A percentile compares a stretch with the other conserved stretches of the same genome.
Conservation (phyloP, 2,113 vertebrate genomes). For the Chauna torquata region DNA sequence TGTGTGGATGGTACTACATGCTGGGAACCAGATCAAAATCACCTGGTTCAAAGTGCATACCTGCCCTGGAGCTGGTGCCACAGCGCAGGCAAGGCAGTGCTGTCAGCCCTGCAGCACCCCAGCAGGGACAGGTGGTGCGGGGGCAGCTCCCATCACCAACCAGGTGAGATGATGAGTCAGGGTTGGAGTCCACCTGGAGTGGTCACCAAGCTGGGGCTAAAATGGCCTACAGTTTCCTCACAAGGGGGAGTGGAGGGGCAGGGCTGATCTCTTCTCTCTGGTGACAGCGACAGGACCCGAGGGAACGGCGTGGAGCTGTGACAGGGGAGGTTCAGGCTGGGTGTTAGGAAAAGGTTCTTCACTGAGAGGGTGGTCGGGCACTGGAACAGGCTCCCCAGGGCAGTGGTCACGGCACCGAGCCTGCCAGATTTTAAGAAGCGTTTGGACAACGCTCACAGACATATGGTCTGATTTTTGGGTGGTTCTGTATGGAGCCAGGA, state of each 20-base stretch:
- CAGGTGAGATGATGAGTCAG: background rate
- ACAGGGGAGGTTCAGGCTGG: background rate
- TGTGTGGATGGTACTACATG: fast-evolving
- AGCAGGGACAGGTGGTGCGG: background rate
- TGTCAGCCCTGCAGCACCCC: background rate
- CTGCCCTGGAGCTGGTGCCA: background rate
- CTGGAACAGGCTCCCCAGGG: too few species aligned
- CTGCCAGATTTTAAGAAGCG: too few species aligned
- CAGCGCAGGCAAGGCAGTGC: background rate
- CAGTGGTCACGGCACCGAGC: too few species aligned
- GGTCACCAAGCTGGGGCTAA: background rate
- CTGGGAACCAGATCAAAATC: background rate
- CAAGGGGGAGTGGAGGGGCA: background rate
- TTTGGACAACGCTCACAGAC: too few species aligned
- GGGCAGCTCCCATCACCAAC: background rate
- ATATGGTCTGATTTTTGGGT: too few species aligned
- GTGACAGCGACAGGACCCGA: background rate
- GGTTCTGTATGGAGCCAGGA: too few species aligned
- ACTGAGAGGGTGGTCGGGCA: background rate
- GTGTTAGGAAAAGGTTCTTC: background rate
- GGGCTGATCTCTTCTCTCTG: background rate
- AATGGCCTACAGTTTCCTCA: background rate
- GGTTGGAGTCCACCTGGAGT: background rate
- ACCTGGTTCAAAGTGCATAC: fast-evolving
- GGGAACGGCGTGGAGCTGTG: background rate